A percentile compares a stretch with the other conserved stretches of the same genome.
Conservation (phyloP, 2,113 vertebrate genomes). For the Mastomys coucha region DNA sequence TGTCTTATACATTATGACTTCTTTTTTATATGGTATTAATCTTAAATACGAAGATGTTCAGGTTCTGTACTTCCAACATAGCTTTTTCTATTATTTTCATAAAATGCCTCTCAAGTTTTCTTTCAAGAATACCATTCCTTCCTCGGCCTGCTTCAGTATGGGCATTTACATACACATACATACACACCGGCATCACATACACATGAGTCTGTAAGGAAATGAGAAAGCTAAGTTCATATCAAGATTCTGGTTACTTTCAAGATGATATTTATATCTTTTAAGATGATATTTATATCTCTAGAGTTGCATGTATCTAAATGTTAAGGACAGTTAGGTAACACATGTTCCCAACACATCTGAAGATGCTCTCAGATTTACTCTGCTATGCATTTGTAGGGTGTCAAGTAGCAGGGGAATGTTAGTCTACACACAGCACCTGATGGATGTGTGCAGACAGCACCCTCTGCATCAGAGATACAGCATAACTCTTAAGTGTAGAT, state of each 20-base stretch:
- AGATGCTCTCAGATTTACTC: background rate
- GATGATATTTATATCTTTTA: background rate
- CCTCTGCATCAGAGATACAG: background rate
- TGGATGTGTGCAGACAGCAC: background rate
- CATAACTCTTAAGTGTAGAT: background rate
- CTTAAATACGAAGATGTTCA: background rate
- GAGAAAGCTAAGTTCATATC: background rate
- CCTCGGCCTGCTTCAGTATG: background rate
- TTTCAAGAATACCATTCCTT: background rate
- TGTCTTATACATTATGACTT: background rate
- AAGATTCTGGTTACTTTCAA: background rate
- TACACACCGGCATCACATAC: background rate
- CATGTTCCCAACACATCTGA: background rate
- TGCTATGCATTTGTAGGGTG: background rate
- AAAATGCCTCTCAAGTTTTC: background rate
- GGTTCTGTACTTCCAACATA: background rate
- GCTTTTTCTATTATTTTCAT: constrained; percentile 11
- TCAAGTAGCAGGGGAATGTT: background rate
- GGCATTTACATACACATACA: background rate
- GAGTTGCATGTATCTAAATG: background rate
- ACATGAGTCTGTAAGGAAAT: fast-evolving
- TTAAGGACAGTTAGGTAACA: background rate
- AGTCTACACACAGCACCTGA: background rate
- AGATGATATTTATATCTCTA: background rate
- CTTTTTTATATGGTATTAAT: background rate